A percentile compares a stretch with the other conserved stretches of the same genome.
phyloP scores from a whole-genome alignment of 2,113 vertebrate species.

The Otolemur garnettii region DNA sequence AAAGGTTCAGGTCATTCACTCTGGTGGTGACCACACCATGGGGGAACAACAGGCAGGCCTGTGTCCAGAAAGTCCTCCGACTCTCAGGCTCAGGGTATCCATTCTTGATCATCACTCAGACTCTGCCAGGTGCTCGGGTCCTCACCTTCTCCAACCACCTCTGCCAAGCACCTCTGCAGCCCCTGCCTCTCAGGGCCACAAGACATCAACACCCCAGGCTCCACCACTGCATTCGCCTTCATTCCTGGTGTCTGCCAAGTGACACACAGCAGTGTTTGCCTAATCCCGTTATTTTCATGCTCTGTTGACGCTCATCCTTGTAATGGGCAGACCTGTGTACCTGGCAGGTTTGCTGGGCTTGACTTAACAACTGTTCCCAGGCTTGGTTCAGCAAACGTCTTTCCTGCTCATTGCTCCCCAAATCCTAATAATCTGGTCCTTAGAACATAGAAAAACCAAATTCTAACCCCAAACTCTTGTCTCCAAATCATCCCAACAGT shows the following conservation, averaged over 20 bases:
- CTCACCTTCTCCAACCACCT: accelerated
- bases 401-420: background rate
- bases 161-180: no score
- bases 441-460: background rate
- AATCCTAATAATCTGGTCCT: background rate
- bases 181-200: background rate
- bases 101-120: background rate
- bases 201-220: no score
- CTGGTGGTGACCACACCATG: background rate
- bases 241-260: background rate
- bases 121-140: background rate
- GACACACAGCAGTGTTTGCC: background rate
- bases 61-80: background rate
- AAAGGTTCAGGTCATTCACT: background rate
- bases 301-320: background rate
- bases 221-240: background rate
- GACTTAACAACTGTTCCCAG: background rate
- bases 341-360: background rate
- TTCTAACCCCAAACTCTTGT: background rate
- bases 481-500: background rate
- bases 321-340: no score
- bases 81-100: background rate
- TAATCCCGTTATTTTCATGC: background rate
- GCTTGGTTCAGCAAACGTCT: background rate
- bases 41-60: no score